Percentiles rank a stretch among this genome's conserved stretches.
Evolutionary conservation across 2,888 invertebrate genomes (phyloP).

Genomic region (Sthenelais limicola): DNA sequence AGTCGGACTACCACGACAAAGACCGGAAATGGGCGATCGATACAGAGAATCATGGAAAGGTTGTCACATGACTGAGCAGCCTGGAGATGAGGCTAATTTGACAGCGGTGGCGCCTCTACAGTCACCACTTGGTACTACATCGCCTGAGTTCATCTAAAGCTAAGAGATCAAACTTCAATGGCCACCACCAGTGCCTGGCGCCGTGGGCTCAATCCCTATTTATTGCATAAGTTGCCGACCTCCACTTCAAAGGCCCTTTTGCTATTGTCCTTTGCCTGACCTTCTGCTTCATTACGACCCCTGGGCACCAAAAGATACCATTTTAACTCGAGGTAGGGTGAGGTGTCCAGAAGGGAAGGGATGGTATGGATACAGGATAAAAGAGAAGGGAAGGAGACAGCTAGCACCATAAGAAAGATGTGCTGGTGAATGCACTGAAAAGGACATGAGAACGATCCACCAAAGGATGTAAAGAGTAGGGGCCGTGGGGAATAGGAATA

Average conservation of each 20-base stretch:
- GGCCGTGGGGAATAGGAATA: too few species aligned
- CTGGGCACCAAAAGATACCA: too few species aligned
- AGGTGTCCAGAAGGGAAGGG: too few species aligned
- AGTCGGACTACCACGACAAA: conserved; percentile 7
- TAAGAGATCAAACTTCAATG: conserved; percentile 7
- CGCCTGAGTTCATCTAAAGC: too few species aligned
- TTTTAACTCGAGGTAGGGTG: too few species aligned
- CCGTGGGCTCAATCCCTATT: neutral
- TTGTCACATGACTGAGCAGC: neutral
- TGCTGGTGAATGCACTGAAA: too few species aligned
- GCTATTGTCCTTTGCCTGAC: conserved; percentile 2
- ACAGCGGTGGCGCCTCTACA: neutral
- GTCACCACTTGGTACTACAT: conserved; percentile 21
- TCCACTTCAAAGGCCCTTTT: neutral
- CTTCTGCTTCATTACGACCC: too few species aligned
- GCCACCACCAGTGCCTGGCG: neutral
- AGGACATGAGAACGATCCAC: too few species aligned
- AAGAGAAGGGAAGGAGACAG: too few species aligned
- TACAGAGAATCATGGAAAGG: conserved; percentile 1
- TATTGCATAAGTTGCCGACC: conserved; percentile 23
- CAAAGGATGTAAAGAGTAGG: too few species aligned
- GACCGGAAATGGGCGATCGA: conserved; percentile 25
- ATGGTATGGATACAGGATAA: too few species aligned
- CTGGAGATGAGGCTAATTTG: conserved; percentile 12
- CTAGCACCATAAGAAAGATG: too few species aligned